Base-by-base conservation (phyloP, 2,888 invertebrate species). In the Pimpla rufipes region DNA sequence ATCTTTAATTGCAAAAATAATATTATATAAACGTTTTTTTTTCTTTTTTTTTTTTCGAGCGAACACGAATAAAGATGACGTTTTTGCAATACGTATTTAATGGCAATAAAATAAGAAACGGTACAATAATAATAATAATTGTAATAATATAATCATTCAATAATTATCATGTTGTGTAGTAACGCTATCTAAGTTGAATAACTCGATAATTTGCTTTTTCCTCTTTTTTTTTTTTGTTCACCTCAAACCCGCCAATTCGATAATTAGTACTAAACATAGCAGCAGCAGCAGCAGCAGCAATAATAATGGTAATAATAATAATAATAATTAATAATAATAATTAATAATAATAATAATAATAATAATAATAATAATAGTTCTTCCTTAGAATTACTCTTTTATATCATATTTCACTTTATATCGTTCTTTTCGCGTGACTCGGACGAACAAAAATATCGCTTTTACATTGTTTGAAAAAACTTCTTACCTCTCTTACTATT, bases 61-160 rank as follows among this genome's bases (percentile, higher is more conserved):
- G 67, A 57, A 75, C 70, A 78, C 64, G 71, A 81, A 71, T 70
- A 40, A 70, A 66, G 71, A 77, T 73, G 59, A 78, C 42, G 67
- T 42, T 84, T 87, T 75, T 87, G 59, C 59, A 88, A 89, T 90
- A 91, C 89, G 89, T 91, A 92, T 92, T 92, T 92, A 92, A 92
- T 92, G 90, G 92, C 90, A 92, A 92, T 92, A 92, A 93, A 93
- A 92, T 92, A 92, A 91, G 90, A 92, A 93, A 92, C 92, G 89
- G 90, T 92, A 92, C 91, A 92, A 92, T 90, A 90, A 89, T 92
- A 91, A 89, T 91, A 85, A 88, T 90, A 85, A 87, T 88, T 88
- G 87, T 90, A 88, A 87, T 88, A 88, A 89, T 90, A 90, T 88
- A 85, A 86, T 86, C 86, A 87, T 88, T 84, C 83, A 87, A 87